These are phyloP conservation scores for Pseudorectes ferrugineus DNA, from an alignment of 2,113 vertebrate genomes.

Conservation along the genomic window DNA sequence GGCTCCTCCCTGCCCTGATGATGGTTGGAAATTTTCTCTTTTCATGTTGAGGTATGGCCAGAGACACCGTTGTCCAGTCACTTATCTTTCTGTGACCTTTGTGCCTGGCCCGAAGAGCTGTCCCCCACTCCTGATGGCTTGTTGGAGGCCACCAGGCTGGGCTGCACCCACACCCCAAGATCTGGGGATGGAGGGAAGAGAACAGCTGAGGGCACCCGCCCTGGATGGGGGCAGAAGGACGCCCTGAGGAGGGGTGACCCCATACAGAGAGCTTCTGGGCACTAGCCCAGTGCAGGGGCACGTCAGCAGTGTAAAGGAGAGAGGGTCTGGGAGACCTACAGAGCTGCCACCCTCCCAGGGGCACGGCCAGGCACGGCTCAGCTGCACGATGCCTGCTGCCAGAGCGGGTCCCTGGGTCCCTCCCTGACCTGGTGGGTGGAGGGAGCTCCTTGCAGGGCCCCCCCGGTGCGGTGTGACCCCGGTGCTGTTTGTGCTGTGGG, in stretches of 20 bases:
- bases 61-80: not conserved
- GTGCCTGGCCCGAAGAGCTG: not conserved
- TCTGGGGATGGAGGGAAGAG: not conserved
- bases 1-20: not conserved
- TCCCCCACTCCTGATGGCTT: not conserved
- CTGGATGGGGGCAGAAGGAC: not conserved
- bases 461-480: not conserved
- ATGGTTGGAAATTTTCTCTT: not conserved
- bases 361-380: not conserved
- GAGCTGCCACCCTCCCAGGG: not conserved
- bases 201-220: not conserved
- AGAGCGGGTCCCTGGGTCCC: not conserved
- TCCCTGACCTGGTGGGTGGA: not conserved
- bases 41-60: not conserved
- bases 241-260: not conserved
- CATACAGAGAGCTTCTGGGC: not conserved
- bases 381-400: rapidly evolving
- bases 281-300: not conserved
- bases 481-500: not conserved
- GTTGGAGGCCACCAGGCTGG: not conserved
- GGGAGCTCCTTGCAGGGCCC: not conserved
- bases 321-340: not conserved
- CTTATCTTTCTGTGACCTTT: not conserved
- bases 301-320: rapidly evolving
- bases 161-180: not conserved